Conservation (phyloP, 2,888 invertebrate genomes). For the Monochamus alternatus region DNA sequence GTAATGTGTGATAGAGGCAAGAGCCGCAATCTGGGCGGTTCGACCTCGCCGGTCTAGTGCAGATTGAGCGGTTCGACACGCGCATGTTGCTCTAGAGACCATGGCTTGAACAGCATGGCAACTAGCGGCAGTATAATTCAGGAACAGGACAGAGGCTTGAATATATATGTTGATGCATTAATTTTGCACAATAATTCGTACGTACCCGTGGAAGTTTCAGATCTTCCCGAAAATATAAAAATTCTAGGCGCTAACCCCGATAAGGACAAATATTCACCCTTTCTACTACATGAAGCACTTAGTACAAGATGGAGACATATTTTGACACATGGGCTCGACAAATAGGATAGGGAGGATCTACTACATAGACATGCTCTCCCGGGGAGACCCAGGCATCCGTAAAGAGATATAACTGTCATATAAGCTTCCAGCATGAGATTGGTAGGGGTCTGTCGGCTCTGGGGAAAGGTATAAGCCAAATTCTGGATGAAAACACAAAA, state of each 20-base stretch:
- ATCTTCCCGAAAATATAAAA: slow-evolving; percentile 1
- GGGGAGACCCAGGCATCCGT: neutral
- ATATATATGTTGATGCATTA: too few relatives aligned
- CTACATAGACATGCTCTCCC: neutral
- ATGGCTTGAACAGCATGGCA: neutral
- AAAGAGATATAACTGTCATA: neutral
- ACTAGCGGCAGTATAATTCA: too few relatives aligned
- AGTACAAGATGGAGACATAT: neutral
- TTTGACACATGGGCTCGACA: neutral
- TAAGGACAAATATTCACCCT: neutral
- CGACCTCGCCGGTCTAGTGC: neutral
- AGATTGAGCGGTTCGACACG: neutral
- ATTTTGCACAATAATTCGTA: too few relatives aligned
- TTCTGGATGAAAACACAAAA: neutral
- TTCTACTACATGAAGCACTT: neutral
- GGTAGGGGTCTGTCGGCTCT: neutral
- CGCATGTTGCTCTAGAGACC: neutral
- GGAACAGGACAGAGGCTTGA: too few relatives aligned
- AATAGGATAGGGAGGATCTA: neutral
- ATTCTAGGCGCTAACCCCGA: slow-evolving; percentile 4
- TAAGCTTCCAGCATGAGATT: neutral
- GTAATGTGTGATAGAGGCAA: neutral
- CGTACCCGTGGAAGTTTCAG: too few relatives aligned
- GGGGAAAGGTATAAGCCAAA: neutral
- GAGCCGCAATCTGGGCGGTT: neutral